phyloP scores from a whole-genome alignment of 2,797 vertebrate species.

The Enteromius viviparus region DNA sequence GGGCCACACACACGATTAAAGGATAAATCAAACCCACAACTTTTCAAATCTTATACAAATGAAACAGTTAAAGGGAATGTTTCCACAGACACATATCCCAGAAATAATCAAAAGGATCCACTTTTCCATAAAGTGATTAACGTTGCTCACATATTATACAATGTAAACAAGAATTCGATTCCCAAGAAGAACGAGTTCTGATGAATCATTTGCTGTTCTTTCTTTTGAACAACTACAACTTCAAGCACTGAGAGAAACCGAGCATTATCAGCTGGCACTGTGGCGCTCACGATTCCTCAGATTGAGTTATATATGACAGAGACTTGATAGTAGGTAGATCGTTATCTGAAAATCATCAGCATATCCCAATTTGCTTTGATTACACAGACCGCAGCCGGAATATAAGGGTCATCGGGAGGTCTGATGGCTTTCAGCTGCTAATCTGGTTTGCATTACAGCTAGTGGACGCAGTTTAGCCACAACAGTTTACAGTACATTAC shows the following conservation, averaged over 20 bases:
- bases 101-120: neutral
- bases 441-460: slow-evolving; percentile 47
- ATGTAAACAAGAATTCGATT: neutral
- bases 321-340: neutral
- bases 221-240: neutral
- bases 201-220: slow-evolving; percentile 10
- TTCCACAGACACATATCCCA: slow-evolving; percentile 1
- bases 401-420: slow-evolving; percentile 28
- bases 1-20: slow-evolving; percentile 19
- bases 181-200: neutral
- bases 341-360: slow-evolving; percentile 38
- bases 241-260: neutral
- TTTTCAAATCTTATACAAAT: slow-evolving; percentile 22
- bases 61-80: neutral
- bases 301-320: slow-evolving; percentile 8
- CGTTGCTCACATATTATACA: neutral
- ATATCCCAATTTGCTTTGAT: slow-evolving; percentile 38
- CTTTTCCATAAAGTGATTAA: slow-evolving; percentile 10
- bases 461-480: slow-evolving; percentile 26
- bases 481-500: slow-evolving; percentile 47
- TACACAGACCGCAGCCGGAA: slow-evolving; percentile 18
- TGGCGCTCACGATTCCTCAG: slow-evolving; percentile 5
- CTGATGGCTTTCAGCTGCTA: slow-evolving; percentile 49
- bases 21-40: slow-evolving; percentile 5
- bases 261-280: neutral